Evolutionary conservation across 64 coral and sea anemone species (phyloP).

Genomic region (Catalaphyllia jardinei): DNA sequence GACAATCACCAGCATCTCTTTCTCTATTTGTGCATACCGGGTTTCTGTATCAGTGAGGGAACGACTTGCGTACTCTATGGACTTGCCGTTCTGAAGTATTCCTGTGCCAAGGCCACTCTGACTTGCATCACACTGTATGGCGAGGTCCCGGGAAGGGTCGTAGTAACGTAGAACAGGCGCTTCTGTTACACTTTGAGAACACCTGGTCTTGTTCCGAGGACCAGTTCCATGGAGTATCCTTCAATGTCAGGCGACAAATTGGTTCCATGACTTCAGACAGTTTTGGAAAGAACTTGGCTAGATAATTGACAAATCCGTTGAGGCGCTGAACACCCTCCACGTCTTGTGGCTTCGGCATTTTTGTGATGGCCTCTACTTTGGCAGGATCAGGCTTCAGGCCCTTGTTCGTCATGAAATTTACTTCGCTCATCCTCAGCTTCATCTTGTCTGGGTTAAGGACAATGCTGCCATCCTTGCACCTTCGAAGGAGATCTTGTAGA

Average conservation of each 20-base stretch:
- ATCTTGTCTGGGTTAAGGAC: constrained; percentile 26
- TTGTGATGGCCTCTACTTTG: constrained; percentile 8
- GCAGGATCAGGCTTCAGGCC: constrained; percentile 15
- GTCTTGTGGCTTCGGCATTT: constrained; percentile 26
- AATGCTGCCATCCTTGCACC: constrained; percentile 11
- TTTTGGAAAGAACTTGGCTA: constrained; percentile 31
- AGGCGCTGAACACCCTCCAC: neutral
- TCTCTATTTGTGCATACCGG: constrained; percentile 59
- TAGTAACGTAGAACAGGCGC: constrained; percentile 35
- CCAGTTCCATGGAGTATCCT: constrained; percentile 44
- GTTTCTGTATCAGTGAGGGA: constrained; percentile 41
- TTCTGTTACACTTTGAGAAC: constrained; percentile 23
- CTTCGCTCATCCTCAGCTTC: constrained; percentile 8
- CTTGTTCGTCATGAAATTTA: neutral
- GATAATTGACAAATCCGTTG: constrained; percentile 34
- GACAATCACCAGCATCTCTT: constrained; percentile 48
- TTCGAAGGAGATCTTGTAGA: neutral
- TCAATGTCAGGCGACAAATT: constrained; percentile 42
- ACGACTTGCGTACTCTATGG: constrained; percentile 33
- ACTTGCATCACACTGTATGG: constrained; percentile 42
- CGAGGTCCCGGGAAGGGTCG: constrained; percentile 38
- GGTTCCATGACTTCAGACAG: constrained; percentile 44
- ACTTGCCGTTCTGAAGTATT: constrained; percentile 27
- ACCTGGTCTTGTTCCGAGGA: neutral
- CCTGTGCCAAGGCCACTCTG: constrained; percentile 35